phyloP scores from a whole-genome alignment of 1,140 invertebrate species.

The Limonius californicus region DNA sequence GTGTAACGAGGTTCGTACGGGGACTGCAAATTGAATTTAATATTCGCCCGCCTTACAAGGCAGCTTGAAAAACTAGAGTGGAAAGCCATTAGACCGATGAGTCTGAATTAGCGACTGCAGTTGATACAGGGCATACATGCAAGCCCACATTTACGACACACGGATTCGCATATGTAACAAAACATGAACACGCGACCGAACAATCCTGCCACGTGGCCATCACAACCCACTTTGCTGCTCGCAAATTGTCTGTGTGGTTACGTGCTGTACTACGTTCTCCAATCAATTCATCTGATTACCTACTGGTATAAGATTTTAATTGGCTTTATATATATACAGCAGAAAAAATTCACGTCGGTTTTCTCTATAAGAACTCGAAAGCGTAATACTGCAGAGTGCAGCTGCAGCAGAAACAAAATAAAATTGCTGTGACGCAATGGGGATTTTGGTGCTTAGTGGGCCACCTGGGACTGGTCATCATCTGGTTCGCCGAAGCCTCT shows the following conservation, averaged over 20 bases:
- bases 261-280: slow-evolving; percentile 16
- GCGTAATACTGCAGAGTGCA: too few relatives aligned
- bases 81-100: slow-evolving; percentile 23
- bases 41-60: not conserved
- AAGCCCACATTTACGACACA: slow-evolving; percentile 20
- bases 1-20: not conserved
- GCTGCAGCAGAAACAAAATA: not conserved
- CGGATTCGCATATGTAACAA: slow-evolving; percentile 17
- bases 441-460: slow-evolving; percentile 14
- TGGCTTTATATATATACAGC: too few relatives aligned
- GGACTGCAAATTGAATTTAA: not conserved
- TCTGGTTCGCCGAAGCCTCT: slow-evolving; percentile 17
- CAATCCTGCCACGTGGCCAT: slow-evolving; percentile 29
- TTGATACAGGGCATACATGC: slow-evolving; percentile 21
- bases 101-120: slow-evolving; percentile 23
- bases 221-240: slow-evolving; percentile 23
- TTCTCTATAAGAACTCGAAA: too few relatives aligned
- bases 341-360: too few relatives aligned
- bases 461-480: slow-evolving; percentile 26
- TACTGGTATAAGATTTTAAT: not conserved
- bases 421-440: slow-evolving; percentile 1
- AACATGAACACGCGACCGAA: slow-evolving; percentile 31
- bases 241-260: slow-evolving; percentile 30
- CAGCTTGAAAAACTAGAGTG: slow-evolving; percentile 19
- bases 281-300: slow-evolving; percentile 27